These are phyloP conservation scores for Parasteatoda tepidariorum DNA, from an alignment of 1,140 invertebrate species.

Conservation along the genomic window DNA sequence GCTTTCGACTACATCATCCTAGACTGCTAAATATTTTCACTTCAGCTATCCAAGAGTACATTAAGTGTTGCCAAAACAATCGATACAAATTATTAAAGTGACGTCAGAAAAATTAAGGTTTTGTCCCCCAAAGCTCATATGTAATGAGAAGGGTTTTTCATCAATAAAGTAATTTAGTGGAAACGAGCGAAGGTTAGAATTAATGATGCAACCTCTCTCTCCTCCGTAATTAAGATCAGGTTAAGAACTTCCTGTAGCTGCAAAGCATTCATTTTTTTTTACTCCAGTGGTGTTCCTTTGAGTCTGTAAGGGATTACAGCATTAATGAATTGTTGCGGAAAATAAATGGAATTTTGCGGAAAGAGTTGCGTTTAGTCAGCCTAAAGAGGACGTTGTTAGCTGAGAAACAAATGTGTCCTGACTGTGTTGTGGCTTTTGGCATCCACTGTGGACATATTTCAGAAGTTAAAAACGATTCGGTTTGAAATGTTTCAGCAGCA, in stretches of 20 bases:
- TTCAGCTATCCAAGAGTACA: too few relatives aligned
- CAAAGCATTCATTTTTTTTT: background rate
- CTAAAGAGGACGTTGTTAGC: too few relatives aligned
- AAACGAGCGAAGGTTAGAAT: conserved; percentile 5
- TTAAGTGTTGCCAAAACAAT: background rate
- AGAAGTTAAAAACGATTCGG: too few relatives aligned
- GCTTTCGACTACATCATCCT: too few relatives aligned
- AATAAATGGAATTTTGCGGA: background rate
- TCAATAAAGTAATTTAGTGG: conserved; percentile 6
- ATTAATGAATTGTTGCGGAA: conserved; percentile 27
- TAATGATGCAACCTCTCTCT: background rate
- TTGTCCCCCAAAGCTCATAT: background rate
- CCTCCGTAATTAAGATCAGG: conserved; percentile 10
- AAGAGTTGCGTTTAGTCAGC: too few relatives aligned
- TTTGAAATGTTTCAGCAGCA: too few relatives aligned
- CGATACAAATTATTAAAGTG: background rate
- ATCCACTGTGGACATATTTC: too few relatives aligned
- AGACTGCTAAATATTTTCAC: too few relatives aligned
- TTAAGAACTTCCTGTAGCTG: background rate
- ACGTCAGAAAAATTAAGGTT: background rate
- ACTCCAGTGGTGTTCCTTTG: background rate
- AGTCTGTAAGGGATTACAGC: background rate
- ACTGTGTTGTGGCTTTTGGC: too few relatives aligned
- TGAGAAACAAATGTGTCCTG: too few relatives aligned
- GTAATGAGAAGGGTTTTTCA: conserved; percentile 25